phyloP scores from a whole-genome alignment of 2,888 invertebrate species.

The Andrena bicolor region DNA sequence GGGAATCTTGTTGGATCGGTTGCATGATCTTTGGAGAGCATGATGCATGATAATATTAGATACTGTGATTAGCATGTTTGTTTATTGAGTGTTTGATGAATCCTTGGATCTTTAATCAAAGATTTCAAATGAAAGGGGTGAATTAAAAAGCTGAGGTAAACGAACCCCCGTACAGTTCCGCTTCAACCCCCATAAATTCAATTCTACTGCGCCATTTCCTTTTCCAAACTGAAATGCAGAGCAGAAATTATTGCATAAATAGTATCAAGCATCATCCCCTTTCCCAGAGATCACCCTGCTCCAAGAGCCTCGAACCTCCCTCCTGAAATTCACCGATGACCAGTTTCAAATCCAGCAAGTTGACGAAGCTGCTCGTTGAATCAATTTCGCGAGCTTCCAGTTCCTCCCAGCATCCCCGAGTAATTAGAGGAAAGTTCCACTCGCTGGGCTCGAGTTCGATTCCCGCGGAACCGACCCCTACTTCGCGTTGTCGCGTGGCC shows the following conservation, averaged over 20 bases:
- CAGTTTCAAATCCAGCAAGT: constrained; percentile 15
- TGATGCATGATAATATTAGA: no score
- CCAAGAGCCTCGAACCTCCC: constrained; percentile 4
- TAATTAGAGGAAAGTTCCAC: constrained; percentile 67
- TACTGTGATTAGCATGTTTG: no score
- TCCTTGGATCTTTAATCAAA: no score
- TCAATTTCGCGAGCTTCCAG: constrained; percentile 22
- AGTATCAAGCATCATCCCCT: not conserved
- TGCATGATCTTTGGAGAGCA: no score
- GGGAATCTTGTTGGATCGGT: not conserved
- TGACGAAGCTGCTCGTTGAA: constrained; percentile 7
- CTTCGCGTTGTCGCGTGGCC: constrained; percentile 8
- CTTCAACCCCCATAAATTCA: no score
- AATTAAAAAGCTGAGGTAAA: no score
- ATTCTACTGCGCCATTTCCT: no score
- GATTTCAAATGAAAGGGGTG: no score
- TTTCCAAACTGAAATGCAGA: no score
- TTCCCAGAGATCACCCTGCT: not conserved
- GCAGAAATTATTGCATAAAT: no score
- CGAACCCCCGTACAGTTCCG: no score
- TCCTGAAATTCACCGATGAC: not conserved
- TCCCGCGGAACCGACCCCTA: constrained; percentile 4
- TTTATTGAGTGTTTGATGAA: no score
- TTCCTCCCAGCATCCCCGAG: not conserved
- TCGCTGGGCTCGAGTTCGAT: constrained; percentile 24